These are phyloP conservation scores for Sympetrum striolatum DNA, from an alignment of 2,888 invertebrate species.

Conservation along the genomic window DNA sequence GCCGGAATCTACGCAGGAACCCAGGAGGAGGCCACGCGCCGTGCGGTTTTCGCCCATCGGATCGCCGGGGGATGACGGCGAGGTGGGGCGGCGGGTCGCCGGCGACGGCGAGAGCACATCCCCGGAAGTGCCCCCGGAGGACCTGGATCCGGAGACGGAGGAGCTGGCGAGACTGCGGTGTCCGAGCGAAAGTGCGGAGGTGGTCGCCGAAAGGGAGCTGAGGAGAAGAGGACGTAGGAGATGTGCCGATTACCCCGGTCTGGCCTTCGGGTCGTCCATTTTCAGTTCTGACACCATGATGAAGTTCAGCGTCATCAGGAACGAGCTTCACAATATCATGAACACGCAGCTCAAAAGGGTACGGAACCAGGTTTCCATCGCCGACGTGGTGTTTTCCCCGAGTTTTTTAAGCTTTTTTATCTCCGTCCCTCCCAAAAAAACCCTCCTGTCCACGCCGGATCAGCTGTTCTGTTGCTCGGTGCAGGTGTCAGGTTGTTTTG, in stretches of 20 bases:
- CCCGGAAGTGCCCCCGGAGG: conserved; percentile 2
- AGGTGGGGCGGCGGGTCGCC: conserved; percentile 53
- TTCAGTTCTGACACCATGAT: conserved; percentile 97
- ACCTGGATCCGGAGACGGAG: conserved; percentile 77
- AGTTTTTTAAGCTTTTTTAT: neutral
- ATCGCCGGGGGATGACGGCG: conserved; percentile 63
- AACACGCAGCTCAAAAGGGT: conserved; percentile 96
- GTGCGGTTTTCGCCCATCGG: conserved; percentile 52
- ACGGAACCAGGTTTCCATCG: neutral
- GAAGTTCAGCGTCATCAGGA: conserved; percentile 96
- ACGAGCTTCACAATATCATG: conserved; percentile 97
- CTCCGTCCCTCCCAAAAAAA: neutral
- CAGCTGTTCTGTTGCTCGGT: conserved; percentile 14
- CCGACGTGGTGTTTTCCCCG: neutral
- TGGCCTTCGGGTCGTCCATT: conserved; percentile 89
- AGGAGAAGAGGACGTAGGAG: conserved; percentile 69
- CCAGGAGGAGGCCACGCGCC: conserved; percentile 46
- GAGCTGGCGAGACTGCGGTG: conserved; percentile 86
- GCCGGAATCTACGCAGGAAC: conserved; percentile 53
- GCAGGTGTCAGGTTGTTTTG: conserved; percentile 19
- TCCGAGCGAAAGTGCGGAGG: conserved; percentile 87
- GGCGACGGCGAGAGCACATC: conserved; percentile 12
- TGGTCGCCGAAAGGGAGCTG: conserved; percentile 83
- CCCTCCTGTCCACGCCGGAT: neutral
- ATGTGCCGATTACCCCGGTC: conserved; percentile 91